Conservation (phyloP, 1,140 invertebrate genomes). For the Penaeus indicus region DNA sequence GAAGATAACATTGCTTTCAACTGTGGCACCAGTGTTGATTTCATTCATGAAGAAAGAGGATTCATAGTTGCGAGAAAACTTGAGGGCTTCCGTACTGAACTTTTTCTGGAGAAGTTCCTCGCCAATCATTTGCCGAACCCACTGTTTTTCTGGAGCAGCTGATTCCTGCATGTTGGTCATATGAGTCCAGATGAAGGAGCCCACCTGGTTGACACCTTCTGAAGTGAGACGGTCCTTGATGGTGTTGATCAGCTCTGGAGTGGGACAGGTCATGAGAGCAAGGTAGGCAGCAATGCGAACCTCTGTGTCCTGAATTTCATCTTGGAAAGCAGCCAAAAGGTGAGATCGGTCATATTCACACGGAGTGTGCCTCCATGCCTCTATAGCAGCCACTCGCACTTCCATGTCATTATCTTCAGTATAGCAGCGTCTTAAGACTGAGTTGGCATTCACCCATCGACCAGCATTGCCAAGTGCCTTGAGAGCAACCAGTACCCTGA, state of each 20-base stretch:
- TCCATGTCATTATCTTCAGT: constrained; percentile 78
- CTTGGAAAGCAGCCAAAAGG: constrained; percentile 77
- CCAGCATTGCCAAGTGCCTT: constrained; percentile 88
- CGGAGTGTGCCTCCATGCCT: constrained; percentile 80
- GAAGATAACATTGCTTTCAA: constrained; percentile 86
- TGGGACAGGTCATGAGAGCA: constrained; percentile 82
- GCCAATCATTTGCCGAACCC: constrained; percentile 79
- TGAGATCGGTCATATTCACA: constrained; percentile 75
- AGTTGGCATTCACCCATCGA: constrained; percentile 76
- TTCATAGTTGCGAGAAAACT: constrained; percentile 85
- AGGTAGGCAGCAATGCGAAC: constrained; percentile 89
- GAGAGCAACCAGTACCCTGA: constrained; percentile 80
- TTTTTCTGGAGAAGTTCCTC: constrained; percentile 78
- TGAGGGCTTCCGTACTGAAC: constrained; percentile 84
- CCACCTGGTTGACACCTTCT: constrained; percentile 80
- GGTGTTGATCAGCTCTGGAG: constrained; percentile 76
- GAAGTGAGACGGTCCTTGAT: constrained; percentile 80
- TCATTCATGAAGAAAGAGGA: constrained; percentile 80
- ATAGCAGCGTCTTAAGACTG: constrained; percentile 78
- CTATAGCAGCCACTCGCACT: constrained; percentile 83
- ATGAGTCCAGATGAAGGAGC: constrained; percentile 87
- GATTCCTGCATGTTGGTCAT: constrained; percentile 83
- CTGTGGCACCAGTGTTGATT: constrained; percentile 79
- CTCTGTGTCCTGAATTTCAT: constrained; percentile 85
- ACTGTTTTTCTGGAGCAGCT: constrained; percentile 79